Percentiles rank a stretch among this genome's conserved stretches.
phyloP scores from a whole-genome alignment of 37 sponge, comb jelly and placozoan genomes.

The Eunapius fragilis region DNA sequence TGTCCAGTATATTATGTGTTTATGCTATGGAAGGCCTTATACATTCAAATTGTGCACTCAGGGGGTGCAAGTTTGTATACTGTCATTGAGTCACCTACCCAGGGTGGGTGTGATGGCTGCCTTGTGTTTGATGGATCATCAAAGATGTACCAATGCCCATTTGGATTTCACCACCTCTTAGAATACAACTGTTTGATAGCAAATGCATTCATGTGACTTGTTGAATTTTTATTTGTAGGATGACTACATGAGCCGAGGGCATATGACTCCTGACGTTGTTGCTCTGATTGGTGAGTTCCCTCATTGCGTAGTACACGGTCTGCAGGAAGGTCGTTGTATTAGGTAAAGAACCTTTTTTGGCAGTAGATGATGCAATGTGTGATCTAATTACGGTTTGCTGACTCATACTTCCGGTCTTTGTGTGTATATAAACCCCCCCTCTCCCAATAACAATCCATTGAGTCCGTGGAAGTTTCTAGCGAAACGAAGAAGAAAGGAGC shows the following conservation, averaged over 20 bases:
- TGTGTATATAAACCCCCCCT: background rate
- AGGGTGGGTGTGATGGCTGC: conserved; percentile 65
- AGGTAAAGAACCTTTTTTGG: conserved; percentile 32
- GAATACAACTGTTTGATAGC: background rate
- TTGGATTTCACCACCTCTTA: conserved; percentile 64
- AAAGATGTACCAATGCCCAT: conserved; percentile 57
- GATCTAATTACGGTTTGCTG: background rate
- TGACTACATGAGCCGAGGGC: conserved; percentile 31
- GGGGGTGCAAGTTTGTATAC: conserved; percentile 82
- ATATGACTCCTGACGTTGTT: conserved; percentile 48
- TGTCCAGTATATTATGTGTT: background rate
- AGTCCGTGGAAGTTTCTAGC: too few species aligned
- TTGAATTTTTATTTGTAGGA: background rate
- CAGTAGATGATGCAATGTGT: background rate
- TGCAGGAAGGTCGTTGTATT: conserved; percentile 62
- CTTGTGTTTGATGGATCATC: conserved; percentile 55
- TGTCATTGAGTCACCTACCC: conserved; percentile 87
- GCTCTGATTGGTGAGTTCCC: conserved; percentile 1
- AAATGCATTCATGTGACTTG: background rate
- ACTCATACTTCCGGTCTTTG: background rate
- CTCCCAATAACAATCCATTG: too few species aligned
- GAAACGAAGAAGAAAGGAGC: too few species aligned
- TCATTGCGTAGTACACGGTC: background rate
- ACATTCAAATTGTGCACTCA: conserved; percentile 88
- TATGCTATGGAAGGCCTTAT: conserved; percentile 86